phyloP scores from a whole-genome alignment of 2,888 invertebrate species.

The Tridacna gigas region DNA sequence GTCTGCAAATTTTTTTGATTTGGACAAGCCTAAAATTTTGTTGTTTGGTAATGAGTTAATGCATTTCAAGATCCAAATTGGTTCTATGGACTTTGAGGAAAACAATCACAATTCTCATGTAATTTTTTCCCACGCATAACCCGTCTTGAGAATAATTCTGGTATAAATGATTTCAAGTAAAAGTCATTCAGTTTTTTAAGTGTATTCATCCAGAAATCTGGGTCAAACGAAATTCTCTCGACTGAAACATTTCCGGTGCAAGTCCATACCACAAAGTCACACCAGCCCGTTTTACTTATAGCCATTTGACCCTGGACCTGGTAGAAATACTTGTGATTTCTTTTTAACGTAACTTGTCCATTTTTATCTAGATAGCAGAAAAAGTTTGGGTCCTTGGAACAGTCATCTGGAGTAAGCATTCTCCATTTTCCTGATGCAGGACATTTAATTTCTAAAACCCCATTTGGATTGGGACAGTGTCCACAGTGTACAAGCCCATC shows the following conservation, averaged over 20 bases:
- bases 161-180: conserved; percentile 25
- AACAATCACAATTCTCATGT: too few relatives aligned
- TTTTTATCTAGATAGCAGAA: conserved; percentile 27
- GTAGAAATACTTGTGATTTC: conserved; percentile 37
- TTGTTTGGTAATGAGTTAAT: too few relatives aligned
- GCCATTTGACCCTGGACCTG: conserved; percentile 46
- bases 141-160: conserved; percentile 39
- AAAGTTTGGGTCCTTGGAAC: conserved; percentile 11
- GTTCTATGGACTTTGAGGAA: too few relatives aligned
- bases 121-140: too few relatives aligned
- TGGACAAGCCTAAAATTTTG: too few relatives aligned
- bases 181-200: conserved; percentile 33
- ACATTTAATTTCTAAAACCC: conserved; percentile 50
- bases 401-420: neutral
- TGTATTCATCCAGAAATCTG: conserved; percentile 25
- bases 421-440: conserved; percentile 30
- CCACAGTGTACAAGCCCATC: conserved; percentile 43
- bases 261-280: conserved; percentile 54
- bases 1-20: too few relatives aligned
- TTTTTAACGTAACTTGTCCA: conserved; percentile 23
- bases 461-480: neutral
- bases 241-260: conserved; percentile 28
- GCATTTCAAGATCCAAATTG: too few relatives aligned
- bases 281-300: too few relatives aligned
- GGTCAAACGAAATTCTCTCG: conserved; percentile 44